Evolutionary conservation across 1,140 invertebrate genomes (phyloP), one percentile per base, ranked within the genome.

Genomic region (Scaptomyza montana): DNA sequence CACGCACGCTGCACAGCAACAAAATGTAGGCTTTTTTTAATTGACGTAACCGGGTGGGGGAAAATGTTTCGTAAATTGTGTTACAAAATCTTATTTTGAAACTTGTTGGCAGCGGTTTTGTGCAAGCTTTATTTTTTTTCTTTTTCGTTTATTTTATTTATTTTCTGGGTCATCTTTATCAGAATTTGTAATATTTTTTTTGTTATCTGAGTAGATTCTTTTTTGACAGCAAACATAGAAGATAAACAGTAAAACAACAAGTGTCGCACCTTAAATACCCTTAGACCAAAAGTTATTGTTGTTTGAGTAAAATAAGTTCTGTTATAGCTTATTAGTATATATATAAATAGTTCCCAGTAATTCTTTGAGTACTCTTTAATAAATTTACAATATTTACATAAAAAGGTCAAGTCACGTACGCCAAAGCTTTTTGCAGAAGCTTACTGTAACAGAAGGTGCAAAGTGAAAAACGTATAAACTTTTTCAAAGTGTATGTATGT

Each of bases 21-120:
- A 69, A 78, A 73, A 61, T 68, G 64, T 66, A 49, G 13, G 55
- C 21, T 41, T 46, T 45, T 21, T 67, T 66, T 72, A 65, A 53
- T 39, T 66, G 67, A 33, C 30, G 45, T 36, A 36, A 36, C 7
- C 28, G 10, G 7, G 46, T 28, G 46, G 16, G 50, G 69, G 21
- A 57, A 65, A 21, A 45, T 10, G 54, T 67, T 67, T 72, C 69
- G 55, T 60, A 72, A 72, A 66, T 33, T 16, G 43, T 72, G 19
- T 72, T 72, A 72, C 69, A 72, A 72, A 67, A 67, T 67, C 47
- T 2, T 5, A 61, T 73, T 73, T 61, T 21, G 57, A 61, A 67
- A 73, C 19, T 68, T 21, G 28, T 33, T 64, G 39, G 41, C 41
- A 39, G 30, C 19, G 7, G 5, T 46, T 49, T 28, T 30, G 30